Evolutionary conservation across 1,140 invertebrate species (phyloP).

Genomic region (Heliconius hermathena): DNA sequence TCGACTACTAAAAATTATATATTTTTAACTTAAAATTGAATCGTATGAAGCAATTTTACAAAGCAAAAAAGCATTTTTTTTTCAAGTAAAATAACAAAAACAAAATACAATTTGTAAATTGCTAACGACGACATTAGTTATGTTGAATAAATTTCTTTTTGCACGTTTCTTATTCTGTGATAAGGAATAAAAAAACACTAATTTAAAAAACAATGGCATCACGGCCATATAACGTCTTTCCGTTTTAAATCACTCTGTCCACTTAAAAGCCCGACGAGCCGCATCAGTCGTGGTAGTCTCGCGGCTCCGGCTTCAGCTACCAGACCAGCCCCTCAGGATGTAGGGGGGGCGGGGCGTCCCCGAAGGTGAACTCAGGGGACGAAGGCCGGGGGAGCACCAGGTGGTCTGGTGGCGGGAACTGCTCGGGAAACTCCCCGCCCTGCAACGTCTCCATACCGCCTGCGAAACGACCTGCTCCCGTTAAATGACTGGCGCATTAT

Average conservation of each 20-base stretch:
- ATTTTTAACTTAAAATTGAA: conserved; percentile 1
- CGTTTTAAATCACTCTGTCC: conserved; percentile 53
- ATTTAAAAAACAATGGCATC: not conserved
- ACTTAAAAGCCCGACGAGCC: conserved; percentile 74
- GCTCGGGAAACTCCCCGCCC: conserved; percentile 75
- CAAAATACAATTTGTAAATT: not conserved
- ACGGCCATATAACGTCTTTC: conserved; percentile 37
- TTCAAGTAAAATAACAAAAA: not conserved
- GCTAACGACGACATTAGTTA: not conserved
- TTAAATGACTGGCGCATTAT: conserved; percentile 54
- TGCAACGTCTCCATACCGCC: conserved; percentile 76
- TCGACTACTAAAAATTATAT: conserved; percentile 3
- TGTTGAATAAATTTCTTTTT: not conserved
- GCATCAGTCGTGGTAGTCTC: conserved; percentile 82
- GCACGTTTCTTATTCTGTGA: not conserved
- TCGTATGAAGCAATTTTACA: conserved; percentile 17
- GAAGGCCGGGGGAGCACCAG: conserved; percentile 73
- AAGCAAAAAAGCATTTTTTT: conserved; percentile 2
- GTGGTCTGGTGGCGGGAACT: conserved; percentile 77
- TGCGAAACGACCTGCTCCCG: conserved; percentile 78
- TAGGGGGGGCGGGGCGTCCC: conserved; percentile 74
- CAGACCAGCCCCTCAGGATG: conserved; percentile 80
- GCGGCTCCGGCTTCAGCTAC: conserved; percentile 83
- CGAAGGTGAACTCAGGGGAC: conserved; percentile 79
- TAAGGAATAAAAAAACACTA: not conserved